These are phyloP conservation scores for Aphelocoma californica DNA, from an alignment of 2,797 vertebrate species.

Conservation along the genomic window DNA sequence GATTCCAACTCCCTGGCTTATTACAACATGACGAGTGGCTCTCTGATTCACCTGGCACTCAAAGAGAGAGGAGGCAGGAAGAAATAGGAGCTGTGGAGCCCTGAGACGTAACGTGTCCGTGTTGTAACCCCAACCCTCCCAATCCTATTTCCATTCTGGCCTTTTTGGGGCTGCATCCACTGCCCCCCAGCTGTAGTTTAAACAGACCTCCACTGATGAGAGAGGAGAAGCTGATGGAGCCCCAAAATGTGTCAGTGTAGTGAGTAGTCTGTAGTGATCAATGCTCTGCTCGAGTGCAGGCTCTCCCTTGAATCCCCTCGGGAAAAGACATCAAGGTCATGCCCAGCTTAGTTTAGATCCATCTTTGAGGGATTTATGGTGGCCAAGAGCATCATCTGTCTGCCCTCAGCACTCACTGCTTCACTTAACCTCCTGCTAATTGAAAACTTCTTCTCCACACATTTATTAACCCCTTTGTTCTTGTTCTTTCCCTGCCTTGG, in stretches of 20 bases:
- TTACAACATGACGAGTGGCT: constrained; percentile 95
- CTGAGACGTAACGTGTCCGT: accelerated
- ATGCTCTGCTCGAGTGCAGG: neutral
- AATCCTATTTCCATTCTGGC: neutral
- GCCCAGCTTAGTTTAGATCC: neutral
- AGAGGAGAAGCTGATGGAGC: neutral
- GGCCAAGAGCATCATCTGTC: neutral
- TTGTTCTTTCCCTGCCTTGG: neutral
- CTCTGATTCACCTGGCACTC: constrained; percentile 93
- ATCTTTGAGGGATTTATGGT: neutral
- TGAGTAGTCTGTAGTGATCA: neutral
- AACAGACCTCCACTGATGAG: neutral
- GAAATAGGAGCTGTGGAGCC: constrained; percentile 78
- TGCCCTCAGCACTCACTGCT: neutral
- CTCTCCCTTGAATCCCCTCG: neutral
- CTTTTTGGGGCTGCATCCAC: neutral
- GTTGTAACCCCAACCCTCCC: neutral
- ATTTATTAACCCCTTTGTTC: neutral
- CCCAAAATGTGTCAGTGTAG: neutral
- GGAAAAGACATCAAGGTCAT: neutral
- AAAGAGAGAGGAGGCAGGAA: constrained; percentile 99
- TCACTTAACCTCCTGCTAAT: neutral
- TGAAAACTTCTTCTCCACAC: neutral
- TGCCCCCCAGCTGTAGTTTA: neutral
- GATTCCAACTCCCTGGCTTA: constrained; percentile 98